phyloP scores from a whole-genome alignment of 37 sponge, comb jelly and placozoan species.

The Petrosia ficiformis region DNA sequence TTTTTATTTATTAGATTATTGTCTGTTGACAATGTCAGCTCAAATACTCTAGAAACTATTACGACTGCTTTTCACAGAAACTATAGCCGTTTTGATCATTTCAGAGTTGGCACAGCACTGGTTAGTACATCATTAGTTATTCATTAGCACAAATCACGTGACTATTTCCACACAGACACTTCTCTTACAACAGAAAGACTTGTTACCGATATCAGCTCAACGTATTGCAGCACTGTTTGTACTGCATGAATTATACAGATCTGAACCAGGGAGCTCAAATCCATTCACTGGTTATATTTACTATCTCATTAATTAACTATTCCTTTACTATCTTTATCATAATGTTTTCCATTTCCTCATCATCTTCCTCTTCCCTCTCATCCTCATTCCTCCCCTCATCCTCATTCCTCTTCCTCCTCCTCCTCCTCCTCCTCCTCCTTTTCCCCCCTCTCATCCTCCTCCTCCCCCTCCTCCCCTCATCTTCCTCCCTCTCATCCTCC shows the following conservation, averaged over 20 bases:
- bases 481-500: too few species aligned
- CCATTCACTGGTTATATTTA: constrained; percentile 68
- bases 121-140: constrained; percentile 18
- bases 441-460: too few species aligned
- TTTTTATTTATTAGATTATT: constrained; percentile 38
- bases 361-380: neutral
- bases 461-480: too few species aligned
- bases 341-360: too few species aligned
- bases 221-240: constrained; percentile 86
- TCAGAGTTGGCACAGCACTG: constrained; percentile 84
- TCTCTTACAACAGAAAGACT: constrained; percentile 83
- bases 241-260: constrained; percentile 77
- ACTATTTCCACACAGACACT: constrained; percentile 34
- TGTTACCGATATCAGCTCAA: constrained; percentile 76
- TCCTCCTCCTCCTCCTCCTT: constrained; percentile 6
- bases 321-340: neutral
- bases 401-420: constrained; percentile 11
- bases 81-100: constrained; percentile 80
- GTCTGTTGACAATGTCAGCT: constrained; percentile 48
- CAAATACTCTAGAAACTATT: constrained; percentile 76
- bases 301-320: neutral
- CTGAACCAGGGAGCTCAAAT: constrained; percentile 73
- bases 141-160: neutral
- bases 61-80: constrained; percentile 58
- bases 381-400: too few species aligned